A percentile compares a stretch with the other conserved stretches of the same genome.
Conservation (phyloP, 2,888 invertebrate species). For the Linnaemya vulpina region DNA sequence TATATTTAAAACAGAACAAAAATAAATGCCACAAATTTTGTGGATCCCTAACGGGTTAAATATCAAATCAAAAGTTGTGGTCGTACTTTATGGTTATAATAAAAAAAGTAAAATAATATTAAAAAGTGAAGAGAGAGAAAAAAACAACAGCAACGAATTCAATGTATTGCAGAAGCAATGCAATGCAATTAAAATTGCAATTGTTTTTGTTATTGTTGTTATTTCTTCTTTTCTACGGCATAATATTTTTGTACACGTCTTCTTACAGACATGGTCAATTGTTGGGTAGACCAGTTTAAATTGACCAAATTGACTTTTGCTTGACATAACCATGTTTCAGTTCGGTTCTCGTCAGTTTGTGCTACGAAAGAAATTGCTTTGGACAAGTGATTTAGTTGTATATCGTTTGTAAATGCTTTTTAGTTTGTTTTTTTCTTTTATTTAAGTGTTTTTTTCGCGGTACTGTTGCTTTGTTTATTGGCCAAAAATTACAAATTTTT, state of each 20-base stretch:
- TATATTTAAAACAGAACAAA: background rate
- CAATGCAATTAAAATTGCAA: conserved; percentile 65
- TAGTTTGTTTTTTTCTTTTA: background rate
- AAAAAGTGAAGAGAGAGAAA: background rate
- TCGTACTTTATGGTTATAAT: conserved; percentile 61
- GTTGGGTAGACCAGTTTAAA: conserved; percentile 69
- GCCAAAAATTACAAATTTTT: conserved; percentile 37
- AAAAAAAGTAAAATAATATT: conserved; percentile 20
- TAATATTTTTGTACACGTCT: conserved; percentile 63
- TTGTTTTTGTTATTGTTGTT: conserved; percentile 32
- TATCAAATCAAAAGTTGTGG: conserved; percentile 58
- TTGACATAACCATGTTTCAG: conserved; percentile 68
- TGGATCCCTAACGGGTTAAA: conserved; percentile 46
- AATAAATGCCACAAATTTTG: background rate
- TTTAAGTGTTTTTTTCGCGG: conserved; percentile 6
- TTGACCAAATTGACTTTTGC: conserved; percentile 62
- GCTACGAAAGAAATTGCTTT: conserved; percentile 59
- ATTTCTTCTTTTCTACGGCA: conserved; percentile 56
- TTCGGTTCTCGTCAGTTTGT: conserved; percentile 62
- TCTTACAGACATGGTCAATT: conserved; percentile 65
- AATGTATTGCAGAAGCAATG: conserved; percentile 70
- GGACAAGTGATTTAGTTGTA: conserved; percentile 53
- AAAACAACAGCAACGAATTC: conserved; percentile 40
- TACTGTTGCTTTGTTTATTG: conserved; percentile 27
- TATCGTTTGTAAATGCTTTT: conserved; percentile 35